These are phyloP conservation scores for Malurus alboscapulatus DNA, from an alignment of 2,113 vertebrate genomes.

Conservation along the genomic window DNA sequence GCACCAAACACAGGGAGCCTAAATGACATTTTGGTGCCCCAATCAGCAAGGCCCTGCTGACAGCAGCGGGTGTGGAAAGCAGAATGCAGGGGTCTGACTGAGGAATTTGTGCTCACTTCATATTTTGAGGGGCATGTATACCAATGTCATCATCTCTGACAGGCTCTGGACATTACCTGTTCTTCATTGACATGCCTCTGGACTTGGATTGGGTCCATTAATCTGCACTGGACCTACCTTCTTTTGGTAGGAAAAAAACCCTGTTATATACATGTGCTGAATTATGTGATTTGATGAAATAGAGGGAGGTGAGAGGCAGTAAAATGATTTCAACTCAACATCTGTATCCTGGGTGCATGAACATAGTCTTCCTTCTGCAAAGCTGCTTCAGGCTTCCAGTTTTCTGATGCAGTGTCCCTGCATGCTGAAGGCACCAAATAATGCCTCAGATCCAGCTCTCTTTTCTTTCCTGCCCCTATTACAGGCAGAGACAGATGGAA, in stretches of 20 bases:
- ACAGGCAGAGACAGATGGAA: slow-evolving; percentile 81
- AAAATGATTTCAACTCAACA: background rate
- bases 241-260: background rate
- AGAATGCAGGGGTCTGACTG: background rate
- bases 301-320: rapidly evolving
- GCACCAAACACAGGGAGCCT: background rate
- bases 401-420: background rate
- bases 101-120: background rate
- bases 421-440: background rate
- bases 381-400: background rate
- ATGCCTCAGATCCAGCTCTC: background rate
- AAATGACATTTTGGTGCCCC: background rate
- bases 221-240: background rate
- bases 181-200: background rate
- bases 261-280: background rate
- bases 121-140: background rate
- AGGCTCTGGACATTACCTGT: background rate
- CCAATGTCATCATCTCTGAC: background rate
- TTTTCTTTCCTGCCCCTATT: slow-evolving; percentile 55
- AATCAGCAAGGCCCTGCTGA: background rate
- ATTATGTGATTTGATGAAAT: background rate
- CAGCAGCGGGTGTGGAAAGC: background rate
- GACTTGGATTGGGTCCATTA: background rate
- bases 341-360: background rate
- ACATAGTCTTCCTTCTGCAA: background rate